Evolutionary conservation across 2,113 vertebrate genomes (phyloP).

Genomic region (Burhinus oedicnemus): DNA sequence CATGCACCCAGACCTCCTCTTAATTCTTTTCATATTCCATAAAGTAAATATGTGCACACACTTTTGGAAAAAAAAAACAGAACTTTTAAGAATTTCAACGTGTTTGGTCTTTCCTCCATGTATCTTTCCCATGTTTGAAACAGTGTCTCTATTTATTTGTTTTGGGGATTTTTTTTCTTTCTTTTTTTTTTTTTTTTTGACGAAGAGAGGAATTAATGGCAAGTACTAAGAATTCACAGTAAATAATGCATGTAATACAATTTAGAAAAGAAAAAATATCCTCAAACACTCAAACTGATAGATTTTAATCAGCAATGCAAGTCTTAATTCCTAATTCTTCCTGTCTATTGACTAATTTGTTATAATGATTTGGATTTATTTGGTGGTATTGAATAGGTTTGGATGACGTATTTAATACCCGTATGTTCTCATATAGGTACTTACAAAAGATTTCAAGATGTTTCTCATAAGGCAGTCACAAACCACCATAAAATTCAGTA

Average conservation of each 20-base stretch:
- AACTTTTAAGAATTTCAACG: not conserved
- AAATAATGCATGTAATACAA: not conserved
- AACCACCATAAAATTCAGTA: not conserved
- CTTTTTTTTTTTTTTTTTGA: not conserved
- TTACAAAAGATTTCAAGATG: not conserved
- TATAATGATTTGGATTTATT: not conserved
- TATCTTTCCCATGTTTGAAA: not conserved
- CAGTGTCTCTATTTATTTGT: not conserved
- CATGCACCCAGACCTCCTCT: not conserved
- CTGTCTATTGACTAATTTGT: not conserved
- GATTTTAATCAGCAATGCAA: not conserved
- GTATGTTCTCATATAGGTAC: fast-evolving
- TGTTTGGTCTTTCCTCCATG: not conserved
- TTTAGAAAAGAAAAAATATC: not conserved
- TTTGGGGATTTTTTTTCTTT: not conserved
- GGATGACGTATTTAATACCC: not conserved
- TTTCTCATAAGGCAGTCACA: not conserved
- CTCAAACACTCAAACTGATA: not conserved
- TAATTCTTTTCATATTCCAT: not conserved
- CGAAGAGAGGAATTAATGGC: not conserved
- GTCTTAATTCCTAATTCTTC: not conserved
- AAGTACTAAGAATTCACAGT: not conserved
- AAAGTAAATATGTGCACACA: not conserved
- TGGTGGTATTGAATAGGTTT: not conserved
- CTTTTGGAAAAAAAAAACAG: not conserved